phyloP scores from a whole-genome alignment of 2,113 vertebrate genomes.

The Nestor notabilis region DNA sequence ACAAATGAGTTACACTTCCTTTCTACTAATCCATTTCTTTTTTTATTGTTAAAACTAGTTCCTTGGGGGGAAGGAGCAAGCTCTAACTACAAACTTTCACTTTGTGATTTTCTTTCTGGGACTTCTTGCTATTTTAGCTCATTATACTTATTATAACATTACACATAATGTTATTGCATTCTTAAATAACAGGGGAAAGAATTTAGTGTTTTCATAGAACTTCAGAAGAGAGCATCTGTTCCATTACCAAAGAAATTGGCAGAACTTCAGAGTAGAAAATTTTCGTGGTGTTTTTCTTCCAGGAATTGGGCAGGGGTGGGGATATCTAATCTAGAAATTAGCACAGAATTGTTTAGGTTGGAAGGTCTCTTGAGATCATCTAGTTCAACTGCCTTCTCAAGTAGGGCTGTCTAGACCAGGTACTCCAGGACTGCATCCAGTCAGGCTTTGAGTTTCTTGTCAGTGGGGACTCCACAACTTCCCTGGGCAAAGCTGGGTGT shows the following conservation, averaged over 20 bases:
- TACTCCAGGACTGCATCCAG: neutral
- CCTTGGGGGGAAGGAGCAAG: neutral
- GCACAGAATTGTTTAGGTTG: neutral
- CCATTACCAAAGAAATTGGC: neutral
- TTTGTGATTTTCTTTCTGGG: slow-evolving; percentile 19
- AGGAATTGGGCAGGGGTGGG: neutral
- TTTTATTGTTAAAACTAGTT: slow-evolving; percentile 26
- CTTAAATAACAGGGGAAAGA: slow-evolving; percentile 21
- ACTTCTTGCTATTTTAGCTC: neutral
- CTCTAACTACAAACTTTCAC: neutral
- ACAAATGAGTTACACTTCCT: slow-evolving; percentile 18
- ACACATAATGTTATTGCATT: neutral
- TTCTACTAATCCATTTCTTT: neutral
- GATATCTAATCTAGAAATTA: neutral
- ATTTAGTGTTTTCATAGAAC: neutral
- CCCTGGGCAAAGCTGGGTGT: neutral
- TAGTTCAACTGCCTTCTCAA: neutral
- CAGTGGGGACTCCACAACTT: neutral
- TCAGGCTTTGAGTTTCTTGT: neutral
- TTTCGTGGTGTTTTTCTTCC: neutral
- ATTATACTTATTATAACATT: neutral
- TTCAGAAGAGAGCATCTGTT: neutral
- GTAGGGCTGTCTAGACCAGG: neutral
- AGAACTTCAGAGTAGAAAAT: neutral
- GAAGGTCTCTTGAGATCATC: neutral